Conservation (phyloP, 2,888 invertebrate species). For the Cheiracanthium punctorium region DNA sequence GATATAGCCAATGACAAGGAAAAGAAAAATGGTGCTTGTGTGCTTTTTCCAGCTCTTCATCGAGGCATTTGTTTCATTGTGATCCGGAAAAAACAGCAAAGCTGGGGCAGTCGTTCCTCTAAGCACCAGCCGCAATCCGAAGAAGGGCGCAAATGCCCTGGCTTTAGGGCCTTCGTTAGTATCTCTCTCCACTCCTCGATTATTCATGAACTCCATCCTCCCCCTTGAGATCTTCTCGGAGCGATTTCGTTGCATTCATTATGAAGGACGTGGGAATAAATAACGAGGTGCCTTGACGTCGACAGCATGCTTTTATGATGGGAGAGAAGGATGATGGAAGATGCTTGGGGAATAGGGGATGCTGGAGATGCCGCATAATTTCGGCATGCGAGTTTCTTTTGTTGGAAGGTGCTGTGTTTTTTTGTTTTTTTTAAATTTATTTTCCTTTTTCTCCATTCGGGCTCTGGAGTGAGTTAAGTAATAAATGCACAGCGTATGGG, state of each 20-base stretch:
- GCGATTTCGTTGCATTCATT: constrained; percentile 24
- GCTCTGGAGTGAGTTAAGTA: not conserved
- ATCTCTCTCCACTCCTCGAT: constrained; percentile 17
- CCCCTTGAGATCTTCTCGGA: constrained; percentile 18
- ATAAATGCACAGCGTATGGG: not conserved
- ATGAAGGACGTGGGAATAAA: constrained; percentile 27
- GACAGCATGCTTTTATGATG: constrained; percentile 31
- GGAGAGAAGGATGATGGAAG: constrained; percentile 18
- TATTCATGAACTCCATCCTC: constrained; percentile 9
- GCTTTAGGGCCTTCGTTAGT: constrained; percentile 26
- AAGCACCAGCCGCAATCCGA: not conserved
- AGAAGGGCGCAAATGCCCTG: constrained; percentile 13
- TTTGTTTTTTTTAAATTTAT: constrained; percentile 5
- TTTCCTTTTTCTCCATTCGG: no score
- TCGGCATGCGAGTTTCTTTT: no score
- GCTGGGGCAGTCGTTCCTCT: not conserved
- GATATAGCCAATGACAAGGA: no score
- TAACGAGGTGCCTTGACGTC: constrained; percentile 30
- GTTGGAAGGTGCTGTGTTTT: not conserved
- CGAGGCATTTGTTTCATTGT: not conserved
- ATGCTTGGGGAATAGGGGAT: not conserved
- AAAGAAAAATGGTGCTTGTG: no score
- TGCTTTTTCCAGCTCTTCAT: not conserved
- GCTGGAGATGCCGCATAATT: not conserved
- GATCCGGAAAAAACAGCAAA: not conserved